Evolutionary conservation across 2,888 invertebrate species (phyloP), one percentile per base, ranked within the genome.

Genomic region (Oxystoma pomonae): DNA sequence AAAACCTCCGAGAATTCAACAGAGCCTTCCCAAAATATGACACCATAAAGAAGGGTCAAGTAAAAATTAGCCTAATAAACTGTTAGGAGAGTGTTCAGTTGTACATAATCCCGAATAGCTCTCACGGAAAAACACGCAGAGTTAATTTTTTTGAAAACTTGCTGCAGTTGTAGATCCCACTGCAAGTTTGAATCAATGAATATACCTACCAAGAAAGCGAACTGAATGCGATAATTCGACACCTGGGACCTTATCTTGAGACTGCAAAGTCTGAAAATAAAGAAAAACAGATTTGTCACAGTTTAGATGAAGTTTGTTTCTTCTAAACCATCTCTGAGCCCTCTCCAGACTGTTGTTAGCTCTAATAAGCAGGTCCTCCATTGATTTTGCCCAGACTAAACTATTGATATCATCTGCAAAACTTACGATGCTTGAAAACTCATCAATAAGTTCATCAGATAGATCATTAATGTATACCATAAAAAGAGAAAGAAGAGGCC

Each of bases 211-310:
- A 1, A 0, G 35, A 2, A 20, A 35, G 55, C 1, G 18, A 20
- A n/a, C 5, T 49, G 2, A 18, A 12, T 50, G 16, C 9, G 21
- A 49, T 35, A 62, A 59, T 67, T 67, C 12, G 35, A 7, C 12
- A 35, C 12, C 35, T 35, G 35, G 35, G 5, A 35, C 35, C 35
- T 35, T 3, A 35, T 35, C 35, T 35, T 35, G 35, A 7, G 35
- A 35, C 35, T 35, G 35, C 3, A 12, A 12, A 35, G 35, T 35
- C 12, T 35, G 3, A 12, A 35, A 35, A 35, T 35, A 35, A 35
- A 35, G 35, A 35, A 35, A 35, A 12, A 12, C 12, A 12, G 3
- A 35, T 35, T 35, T 35, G 35, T 35, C 35, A 35, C 5, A 35
- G 35, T 35, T 35, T 35, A 35, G 12, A 35, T 7, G 35, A 3